phyloP scores from a whole-genome alignment of 2,797 vertebrate species.

The Rhinophrynus dorsalis region DNA sequence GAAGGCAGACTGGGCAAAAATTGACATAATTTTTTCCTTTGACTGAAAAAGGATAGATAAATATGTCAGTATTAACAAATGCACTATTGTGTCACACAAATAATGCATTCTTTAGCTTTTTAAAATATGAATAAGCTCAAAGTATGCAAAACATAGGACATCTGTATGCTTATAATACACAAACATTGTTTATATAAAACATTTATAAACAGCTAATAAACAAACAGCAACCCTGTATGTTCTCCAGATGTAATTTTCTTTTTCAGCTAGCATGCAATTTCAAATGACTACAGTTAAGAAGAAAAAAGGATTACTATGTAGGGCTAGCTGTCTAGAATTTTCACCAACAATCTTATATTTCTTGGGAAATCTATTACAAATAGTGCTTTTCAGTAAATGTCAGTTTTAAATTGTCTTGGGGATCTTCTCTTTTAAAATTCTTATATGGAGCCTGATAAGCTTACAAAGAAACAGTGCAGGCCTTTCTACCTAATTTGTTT shows the following conservation, averaged over 20 bases:
- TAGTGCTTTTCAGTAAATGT: conserved; percentile 7
- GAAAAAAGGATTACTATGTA: neutral
- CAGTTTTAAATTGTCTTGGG: conserved; percentile 1
- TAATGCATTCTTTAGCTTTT: conserved; percentile 56
- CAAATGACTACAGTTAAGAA: neutral
- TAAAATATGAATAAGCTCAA: conserved; percentile 65
- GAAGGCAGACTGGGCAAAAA: conserved; percentile 75
- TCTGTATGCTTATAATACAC: conserved; percentile 37
- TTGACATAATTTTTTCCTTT: conserved; percentile 76
- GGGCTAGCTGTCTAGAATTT: conserved; percentile 18
- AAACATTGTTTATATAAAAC: conserved; percentile 42
- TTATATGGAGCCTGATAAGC: neutral
- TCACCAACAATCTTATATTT: neutral
- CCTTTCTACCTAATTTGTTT: neutral
- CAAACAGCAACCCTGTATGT: conserved; percentile 21
- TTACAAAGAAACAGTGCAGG: neutral
- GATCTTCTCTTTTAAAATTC: neutral
- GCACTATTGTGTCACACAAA: conserved; percentile 67
- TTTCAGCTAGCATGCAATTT: conserved; percentile 41
- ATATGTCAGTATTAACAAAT: conserved; percentile 80
- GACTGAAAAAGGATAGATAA: conserved; percentile 72
- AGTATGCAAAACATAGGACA: conserved; percentile 46
- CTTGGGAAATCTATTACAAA: conserved; percentile 30
- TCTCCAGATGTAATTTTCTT: conserved; percentile 35
- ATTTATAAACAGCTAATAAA: conserved; percentile 29